Evolutionary conservation across 2,888 invertebrate genomes (phyloP).

Genomic region (Prosapia bicincta): DNA sequence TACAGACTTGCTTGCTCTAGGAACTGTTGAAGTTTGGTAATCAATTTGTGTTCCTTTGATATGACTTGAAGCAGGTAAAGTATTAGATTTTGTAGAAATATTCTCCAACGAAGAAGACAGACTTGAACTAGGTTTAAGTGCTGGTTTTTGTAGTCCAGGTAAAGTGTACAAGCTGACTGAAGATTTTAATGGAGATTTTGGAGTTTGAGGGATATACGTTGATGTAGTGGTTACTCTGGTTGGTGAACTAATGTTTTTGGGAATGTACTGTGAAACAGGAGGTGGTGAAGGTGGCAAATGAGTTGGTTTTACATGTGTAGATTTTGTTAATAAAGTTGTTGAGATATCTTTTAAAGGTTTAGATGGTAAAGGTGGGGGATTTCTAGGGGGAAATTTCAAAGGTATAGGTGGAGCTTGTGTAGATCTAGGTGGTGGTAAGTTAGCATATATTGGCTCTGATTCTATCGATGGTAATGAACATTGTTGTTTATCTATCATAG

Average conservation of each 20-base stretch:
- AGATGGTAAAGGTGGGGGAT: constrained; percentile 23
- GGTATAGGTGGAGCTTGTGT: background rate
- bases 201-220: background rate
- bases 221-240: background rate
- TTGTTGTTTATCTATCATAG: background rate
- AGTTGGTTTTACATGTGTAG: background rate
- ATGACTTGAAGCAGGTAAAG: background rate
- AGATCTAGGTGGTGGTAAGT: background rate
- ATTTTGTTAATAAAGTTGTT: background rate
- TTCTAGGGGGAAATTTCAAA: background rate
- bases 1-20: constrained; percentile 9
- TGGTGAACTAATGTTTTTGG: background rate
- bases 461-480: background rate
- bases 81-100: background rate
- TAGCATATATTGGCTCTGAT: background rate
- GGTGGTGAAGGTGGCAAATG: background rate
- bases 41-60: background rate
- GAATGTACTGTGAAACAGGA: background rate
- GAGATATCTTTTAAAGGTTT: background rate
- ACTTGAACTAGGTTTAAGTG: background rate
- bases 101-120: background rate
- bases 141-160: background rate
- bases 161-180: background rate
- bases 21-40: constrained; percentile 4
- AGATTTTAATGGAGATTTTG: background rate